These are phyloP conservation scores for Pao palembangensis DNA, from an alignment of 2,113 vertebrate species.

Conservation along the genomic window DNA sequence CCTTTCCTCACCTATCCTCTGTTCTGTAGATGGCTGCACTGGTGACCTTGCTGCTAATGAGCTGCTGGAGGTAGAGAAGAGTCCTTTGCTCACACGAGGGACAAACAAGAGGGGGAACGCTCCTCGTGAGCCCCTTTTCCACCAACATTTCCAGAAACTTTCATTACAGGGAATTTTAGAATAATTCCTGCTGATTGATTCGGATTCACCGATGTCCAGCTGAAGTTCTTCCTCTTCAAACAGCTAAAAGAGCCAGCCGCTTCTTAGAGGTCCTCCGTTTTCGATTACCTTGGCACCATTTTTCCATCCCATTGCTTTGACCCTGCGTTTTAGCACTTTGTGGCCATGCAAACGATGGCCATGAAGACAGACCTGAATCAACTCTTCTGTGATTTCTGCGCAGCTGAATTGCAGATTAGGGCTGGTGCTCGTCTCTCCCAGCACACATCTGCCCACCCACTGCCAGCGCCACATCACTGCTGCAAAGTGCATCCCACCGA, in stretches of 20 bases:
- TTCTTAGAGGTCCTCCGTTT: no score
- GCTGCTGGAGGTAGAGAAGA: constrained; percentile 16
- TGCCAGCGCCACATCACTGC: constrained; percentile 55
- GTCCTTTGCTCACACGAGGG: constrained; percentile 10
- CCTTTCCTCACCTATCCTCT: not conserved
- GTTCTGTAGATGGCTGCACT: constrained; percentile 3
- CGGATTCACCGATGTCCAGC: no score
- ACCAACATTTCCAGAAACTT: no score
- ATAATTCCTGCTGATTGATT: no score
- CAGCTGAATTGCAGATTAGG: no score
- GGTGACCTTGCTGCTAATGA: constrained; percentile 43
- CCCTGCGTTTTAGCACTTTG: constrained; percentile 22
- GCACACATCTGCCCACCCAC: constrained; percentile 44
- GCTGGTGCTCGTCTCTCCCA: constrained; percentile 37
- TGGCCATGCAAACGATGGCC: constrained; percentile 41
- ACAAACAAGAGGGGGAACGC: constrained; percentile 4
- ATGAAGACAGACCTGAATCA: no score
- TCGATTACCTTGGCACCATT: no score
- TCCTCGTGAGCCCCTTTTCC: no score
- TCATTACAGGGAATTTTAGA: no score
- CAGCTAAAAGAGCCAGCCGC: no score
- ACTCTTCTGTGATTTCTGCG: no score
- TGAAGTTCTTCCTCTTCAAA: no score
- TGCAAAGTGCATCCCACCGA: constrained; percentile 56
- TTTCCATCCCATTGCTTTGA: not conserved